phyloP scores from a whole-genome alignment of 2,888 invertebrate genomes.

The Cantharis rustica region DNA sequence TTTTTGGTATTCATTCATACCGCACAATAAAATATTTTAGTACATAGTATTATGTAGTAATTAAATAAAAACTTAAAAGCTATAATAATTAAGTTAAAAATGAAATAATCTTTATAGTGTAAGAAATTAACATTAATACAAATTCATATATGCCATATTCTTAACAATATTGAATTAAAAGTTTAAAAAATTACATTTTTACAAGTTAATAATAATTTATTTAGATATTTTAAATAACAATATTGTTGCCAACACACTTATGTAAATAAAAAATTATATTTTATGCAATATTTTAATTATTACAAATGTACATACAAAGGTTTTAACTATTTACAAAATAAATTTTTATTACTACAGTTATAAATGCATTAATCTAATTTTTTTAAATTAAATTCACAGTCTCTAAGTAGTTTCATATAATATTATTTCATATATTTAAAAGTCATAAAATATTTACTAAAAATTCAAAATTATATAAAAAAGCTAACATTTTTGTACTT shows the following conservation, averaged over 20 bases:
- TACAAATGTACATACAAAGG: not conserved
- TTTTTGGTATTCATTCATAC: not conserved
- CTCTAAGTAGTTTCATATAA: not conserved
- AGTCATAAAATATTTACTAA: not conserved
- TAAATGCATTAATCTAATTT: not conserved
- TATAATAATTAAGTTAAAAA: not conserved
- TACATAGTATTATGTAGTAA: too few species aligned
- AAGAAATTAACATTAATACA: not conserved
- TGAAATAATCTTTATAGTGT: not conserved
- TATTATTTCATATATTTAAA: not conserved
- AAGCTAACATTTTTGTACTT: not conserved
- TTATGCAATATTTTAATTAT: not conserved
- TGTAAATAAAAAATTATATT: not conserved
- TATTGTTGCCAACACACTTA: not conserved
- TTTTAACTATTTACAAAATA: not conserved
- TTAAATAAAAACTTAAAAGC: too few species aligned
- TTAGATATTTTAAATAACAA: not conserved
- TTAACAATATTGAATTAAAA: not conserved
- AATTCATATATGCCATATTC: not conserved
- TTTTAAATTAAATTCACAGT: not conserved
- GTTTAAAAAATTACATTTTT: not conserved
- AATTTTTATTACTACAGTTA: not conserved
- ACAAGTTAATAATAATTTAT: not conserved
- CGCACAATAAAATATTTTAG: not conserved
- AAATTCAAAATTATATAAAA: not conserved